Percentiles rank a stretch among this genome's conserved stretches.
phyloP scores from a whole-genome alignment of 2,797 vertebrate species.

The Salarias fasciatus region DNA sequence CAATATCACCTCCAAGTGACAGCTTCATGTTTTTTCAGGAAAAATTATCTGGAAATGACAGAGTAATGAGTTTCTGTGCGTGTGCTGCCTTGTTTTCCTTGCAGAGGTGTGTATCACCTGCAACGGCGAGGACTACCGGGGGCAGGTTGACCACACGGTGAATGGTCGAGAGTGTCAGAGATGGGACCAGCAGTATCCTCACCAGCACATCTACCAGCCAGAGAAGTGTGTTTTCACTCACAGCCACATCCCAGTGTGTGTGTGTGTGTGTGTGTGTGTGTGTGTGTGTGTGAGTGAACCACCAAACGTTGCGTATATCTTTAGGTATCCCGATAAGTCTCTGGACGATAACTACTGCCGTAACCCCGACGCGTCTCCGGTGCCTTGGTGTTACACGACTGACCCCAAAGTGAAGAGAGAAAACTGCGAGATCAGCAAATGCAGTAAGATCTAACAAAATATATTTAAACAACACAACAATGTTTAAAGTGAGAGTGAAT shows the following conservation, averaged over 20 bases:
- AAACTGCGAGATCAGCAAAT: constrained; percentile 88
- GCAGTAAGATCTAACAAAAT: constrained; percentile 86
- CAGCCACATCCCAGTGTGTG: too few relatives aligned
- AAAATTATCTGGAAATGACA: too few relatives aligned
- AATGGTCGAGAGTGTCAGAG: constrained; percentile 92
- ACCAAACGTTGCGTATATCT: not conserved
- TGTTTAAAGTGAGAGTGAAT: not conserved
- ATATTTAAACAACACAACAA: too few relatives aligned
- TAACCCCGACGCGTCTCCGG: constrained; percentile 93
- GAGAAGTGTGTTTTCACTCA: constrained; percentile 83
- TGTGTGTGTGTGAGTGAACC: too few relatives aligned
- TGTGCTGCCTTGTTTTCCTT: constrained; percentile 8
- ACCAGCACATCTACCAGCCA: constrained; percentile 92
- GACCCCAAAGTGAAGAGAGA: constrained; percentile 86
- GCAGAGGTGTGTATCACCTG: constrained; percentile 90
- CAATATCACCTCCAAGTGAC: too few relatives aligned
- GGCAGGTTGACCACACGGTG: constrained; percentile 89
- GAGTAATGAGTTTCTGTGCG: not conserved
- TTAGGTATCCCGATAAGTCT: constrained; percentile 93
- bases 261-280: too few relatives aligned
- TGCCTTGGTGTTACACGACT: constrained; percentile 96
- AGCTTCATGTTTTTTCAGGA: too few relatives aligned
- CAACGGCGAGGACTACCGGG: constrained; percentile 94
- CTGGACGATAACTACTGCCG: constrained; percentile 97
- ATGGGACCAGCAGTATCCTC: constrained; percentile 95